Base-by-base conservation (phyloP, 2,797 vertebrate species). In the Mus caroli region DNA sequence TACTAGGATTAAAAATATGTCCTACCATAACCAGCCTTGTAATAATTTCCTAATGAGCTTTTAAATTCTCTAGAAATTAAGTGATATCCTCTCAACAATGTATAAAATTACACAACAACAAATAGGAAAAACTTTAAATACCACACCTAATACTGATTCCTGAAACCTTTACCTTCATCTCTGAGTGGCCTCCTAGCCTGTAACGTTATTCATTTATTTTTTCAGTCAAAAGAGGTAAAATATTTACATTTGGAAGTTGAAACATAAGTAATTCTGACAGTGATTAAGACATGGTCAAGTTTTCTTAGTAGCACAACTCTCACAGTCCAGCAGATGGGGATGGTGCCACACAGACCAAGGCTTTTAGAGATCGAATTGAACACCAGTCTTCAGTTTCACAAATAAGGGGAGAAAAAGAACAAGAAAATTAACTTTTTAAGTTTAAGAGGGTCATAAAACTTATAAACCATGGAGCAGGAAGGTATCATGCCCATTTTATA, bases 241-340 rank as follows among this genome's bases (percentile, higher is more conserved):
- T 20, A 91, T 15, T 54, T 86, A 77, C 46, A 67, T 54, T 76
- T 73, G 88, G 34, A 90, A 86, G 69, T 2, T 7, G 31, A 73
- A 83, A 86, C 15, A 26, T 62, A 89, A 94, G 52, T n/a, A 37
- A 85, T 40, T 22, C 75, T 73, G 24, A 90, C 50, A 91, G 28
- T 67, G 52, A 84, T 5, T 7, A 67, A 96, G 75, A 69, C 15
- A 73, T 17, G n/a, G 69, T 14, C 3, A 62, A 64, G 34, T 26
- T 71, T 12, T 92, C n/a, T 86, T 0, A 76, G 54, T 34, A 40
- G 95, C 56, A 96, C 67, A 95, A 58, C 75, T 69, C 91, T 43
- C 50, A 90, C 37, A 84, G 62, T 83, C 87, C 96, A 97, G 89
- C 75, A 97, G 95, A 79, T 84, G 90, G 94, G 34, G 94, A 89